These are phyloP conservation scores for Hystrix brachyura DNA, from an alignment of 2,113 vertebrate species.

Conservation along the genomic window DNA sequence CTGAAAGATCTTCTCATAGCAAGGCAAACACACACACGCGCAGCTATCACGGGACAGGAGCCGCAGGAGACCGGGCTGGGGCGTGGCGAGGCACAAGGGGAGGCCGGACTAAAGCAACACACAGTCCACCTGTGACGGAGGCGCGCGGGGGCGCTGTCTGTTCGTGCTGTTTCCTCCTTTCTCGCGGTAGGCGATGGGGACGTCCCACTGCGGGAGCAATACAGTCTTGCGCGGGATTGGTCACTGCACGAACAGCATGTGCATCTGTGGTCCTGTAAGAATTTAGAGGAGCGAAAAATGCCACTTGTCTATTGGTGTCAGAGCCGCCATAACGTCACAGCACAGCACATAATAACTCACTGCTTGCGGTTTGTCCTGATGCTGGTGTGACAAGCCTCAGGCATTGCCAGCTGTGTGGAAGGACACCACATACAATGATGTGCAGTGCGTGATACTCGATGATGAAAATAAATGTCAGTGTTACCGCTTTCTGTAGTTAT, in stretches of 20 bases:
- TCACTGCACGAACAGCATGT: not conserved
- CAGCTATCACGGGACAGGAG: not conserved
- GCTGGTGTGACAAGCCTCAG: not conserved
- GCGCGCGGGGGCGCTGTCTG: no score
- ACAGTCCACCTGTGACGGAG: not conserved
- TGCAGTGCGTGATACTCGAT: not conserved
- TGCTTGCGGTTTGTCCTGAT: not conserved
- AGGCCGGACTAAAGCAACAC: not conserved
- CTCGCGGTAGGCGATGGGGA: not conserved
- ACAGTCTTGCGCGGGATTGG: not conserved
- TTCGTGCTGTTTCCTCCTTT: not conserved
- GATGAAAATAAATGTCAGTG: not conserved
- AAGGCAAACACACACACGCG: not conserved
- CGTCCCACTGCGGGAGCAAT: not conserved
- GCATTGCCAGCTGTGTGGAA: not conserved
- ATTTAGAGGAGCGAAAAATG: not conserved
- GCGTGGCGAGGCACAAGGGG: not conserved
- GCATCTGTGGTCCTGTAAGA: no score
- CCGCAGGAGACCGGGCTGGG: not conserved
- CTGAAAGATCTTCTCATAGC: not conserved
- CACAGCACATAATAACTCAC: not conserved
- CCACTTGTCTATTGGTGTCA: not conserved
- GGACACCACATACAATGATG: not conserved
- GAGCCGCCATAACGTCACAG: no score
- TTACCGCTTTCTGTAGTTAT: not conserved